Evolutionary conservation across 1,140 invertebrate genomes (phyloP).

Genomic region (Hydropsyche tenuis): DNA sequence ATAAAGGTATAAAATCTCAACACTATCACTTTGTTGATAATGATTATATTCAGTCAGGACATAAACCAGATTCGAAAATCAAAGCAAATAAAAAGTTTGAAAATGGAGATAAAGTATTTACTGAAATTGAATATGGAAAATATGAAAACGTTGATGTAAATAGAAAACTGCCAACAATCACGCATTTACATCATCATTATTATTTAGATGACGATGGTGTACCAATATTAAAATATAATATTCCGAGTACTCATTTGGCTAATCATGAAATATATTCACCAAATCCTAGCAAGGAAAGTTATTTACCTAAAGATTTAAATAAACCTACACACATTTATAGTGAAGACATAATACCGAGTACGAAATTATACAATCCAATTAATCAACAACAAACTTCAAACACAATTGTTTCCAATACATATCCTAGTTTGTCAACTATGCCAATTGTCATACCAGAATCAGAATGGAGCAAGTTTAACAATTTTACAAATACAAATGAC

Average conservation of each 20-base stretch:
- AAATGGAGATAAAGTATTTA: conserved; percentile 32
- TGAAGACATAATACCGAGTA: background rate
- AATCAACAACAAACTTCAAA: background rate
- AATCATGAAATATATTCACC: conserved; percentile 39
- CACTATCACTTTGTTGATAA: conserved; percentile 12
- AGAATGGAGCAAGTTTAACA: background rate
- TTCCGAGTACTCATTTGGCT: conserved; percentile 33
- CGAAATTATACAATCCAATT: background rate
- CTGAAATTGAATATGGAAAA: conserved; percentile 26
- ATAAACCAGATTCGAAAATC: background rate
- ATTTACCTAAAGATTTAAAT: background rate
- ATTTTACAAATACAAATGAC: background rate
- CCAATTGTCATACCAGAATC: conserved; percentile 17
- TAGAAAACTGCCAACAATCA: conserved; percentile 42
- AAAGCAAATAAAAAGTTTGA: conserved; percentile 32
- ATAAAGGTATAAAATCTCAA: background rate
- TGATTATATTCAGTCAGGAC: background rate
- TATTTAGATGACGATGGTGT: conserved; percentile 52
- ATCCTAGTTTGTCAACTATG: background rate
- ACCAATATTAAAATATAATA: conserved; percentile 47
- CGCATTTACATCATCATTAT: conserved; percentile 59
- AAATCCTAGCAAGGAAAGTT: background rate
- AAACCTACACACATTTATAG: background rate
- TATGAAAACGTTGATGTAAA: conserved; percentile 17
- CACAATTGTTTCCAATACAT: background rate